A percentile compares a stretch with the other conserved stretches of the same genome.
Conservation (phyloP, 2,888 invertebrate genomes). For the Phalera bucephala region DNA sequence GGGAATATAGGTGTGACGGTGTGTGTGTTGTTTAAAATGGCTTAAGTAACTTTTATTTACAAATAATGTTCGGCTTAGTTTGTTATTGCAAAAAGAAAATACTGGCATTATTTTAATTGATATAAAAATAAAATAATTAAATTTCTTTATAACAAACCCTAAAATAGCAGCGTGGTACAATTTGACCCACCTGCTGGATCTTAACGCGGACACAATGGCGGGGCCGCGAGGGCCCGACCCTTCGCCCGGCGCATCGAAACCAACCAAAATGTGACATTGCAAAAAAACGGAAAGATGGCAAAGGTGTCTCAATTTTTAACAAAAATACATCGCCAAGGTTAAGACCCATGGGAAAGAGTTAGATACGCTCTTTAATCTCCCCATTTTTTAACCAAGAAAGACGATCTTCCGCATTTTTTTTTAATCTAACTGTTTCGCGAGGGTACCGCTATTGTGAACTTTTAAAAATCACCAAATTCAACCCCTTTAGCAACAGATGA, state of each 20-base stretch:
- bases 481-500: constrained; percentile 79
- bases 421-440: constrained; percentile 63
- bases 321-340: constrained; percentile 74
- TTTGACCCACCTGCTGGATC: constrained; percentile 78
- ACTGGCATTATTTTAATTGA: no score
- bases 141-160: constrained; percentile 32
- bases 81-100: no score
- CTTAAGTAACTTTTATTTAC: no score
- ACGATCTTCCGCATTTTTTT: constrained; percentile 68
- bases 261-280: constrained; percentile 54
- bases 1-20: no score
- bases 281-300: constrained; percentile 78
- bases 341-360: constrained; percentile 83
- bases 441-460: constrained; percentile 65
- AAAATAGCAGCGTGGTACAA: constrained; percentile 34
- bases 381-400: constrained; percentile 54
- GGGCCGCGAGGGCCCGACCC: constrained; percentile 64
- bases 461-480: constrained; percentile 57
- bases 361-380: constrained; percentile 57
- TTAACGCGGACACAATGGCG: constrained; percentile 53
- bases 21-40: no score
- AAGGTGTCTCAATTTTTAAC: constrained; percentile 79
- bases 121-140: no score
- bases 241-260: constrained; percentile 50
- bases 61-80: no score